Percentiles rank a stretch among this genome's conserved stretches.
phyloP scores from a whole-genome alignment of 2,113 vertebrate genomes.

The Crotalus viridis region DNA sequence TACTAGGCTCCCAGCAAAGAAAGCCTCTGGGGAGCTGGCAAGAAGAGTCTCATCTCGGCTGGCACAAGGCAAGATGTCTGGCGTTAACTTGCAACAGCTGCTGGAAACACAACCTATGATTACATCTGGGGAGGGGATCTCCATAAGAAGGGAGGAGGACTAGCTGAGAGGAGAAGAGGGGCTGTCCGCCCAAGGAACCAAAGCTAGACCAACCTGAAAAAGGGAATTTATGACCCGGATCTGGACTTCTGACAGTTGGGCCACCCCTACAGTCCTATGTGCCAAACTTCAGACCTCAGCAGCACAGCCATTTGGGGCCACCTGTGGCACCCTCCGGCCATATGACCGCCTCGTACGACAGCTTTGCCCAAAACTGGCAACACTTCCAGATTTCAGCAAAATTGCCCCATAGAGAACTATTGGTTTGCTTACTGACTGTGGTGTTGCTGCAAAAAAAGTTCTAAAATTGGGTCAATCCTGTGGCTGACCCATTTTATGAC shows the following conservation, averaged over 20 bases:
- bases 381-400: background rate
- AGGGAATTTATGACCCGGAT: too few species aligned
- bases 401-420: background rate
- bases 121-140: background rate
- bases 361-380: background rate
- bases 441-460: background rate
- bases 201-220: too few species aligned
- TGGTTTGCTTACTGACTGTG: background rate
- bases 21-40: background rate
- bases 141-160: background rate
- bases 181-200: background rate
- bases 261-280: background rate
- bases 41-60: background rate
- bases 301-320: background rate
- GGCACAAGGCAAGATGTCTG: background rate
- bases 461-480: background rate
- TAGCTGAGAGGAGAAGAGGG: background rate
- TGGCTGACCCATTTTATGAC: background rate
- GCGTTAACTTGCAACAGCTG: constrained; percentile 10
- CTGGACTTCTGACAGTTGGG: background rate
- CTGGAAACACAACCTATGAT: background rate
- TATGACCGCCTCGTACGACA: background rate
- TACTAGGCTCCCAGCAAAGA: background rate
- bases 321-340: background rate
- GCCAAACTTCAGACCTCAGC: background rate